Base-by-base conservation (phyloP, 2,113 vertebrate species). In the Beaufortia kweichowensis region DNA sequence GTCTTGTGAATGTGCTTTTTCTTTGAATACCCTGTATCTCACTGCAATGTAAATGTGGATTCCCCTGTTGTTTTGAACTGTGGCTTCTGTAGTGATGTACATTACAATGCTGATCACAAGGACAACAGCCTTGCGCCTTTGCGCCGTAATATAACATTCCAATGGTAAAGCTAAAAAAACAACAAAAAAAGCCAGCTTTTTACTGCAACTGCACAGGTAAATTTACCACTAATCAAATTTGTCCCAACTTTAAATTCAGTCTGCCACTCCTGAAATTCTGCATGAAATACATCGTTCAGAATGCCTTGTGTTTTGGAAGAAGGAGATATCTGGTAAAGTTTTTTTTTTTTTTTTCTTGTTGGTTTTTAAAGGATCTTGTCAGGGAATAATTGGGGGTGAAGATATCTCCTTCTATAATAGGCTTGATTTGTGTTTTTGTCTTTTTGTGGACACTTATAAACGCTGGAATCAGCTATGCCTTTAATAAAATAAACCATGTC, bases 391-490 rank as follows among this genome's bases (percentile, higher is more conserved):
- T 84, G 84, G 61, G 57, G 0, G 76, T 60, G 79, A 84, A 80
- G 80, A 85, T 72, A 82, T 85, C 87, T 85, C 82, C 81, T 85
- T 81, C 86, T 85, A 85, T 88, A 90, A 86, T 87, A 88, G 89
- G 89, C 92, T 92, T 90, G 91, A 93, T 91, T 93, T 92, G 91
- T 93, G 89, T 94, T 91, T 92, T 92, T 87, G 85, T 87, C 88
- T 94, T 85, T 94, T 90, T 92, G 91, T 95, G 93, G 93, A 92
- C 90, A 88, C 92, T 89, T 64, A 93, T 92, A 87, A 86, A 77
- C 90, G 92, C 91, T 93, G 91, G 91, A 94, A 92, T 94, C 93
- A 92, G 92, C 92, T 94, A 93, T 94, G 93, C 94, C 93, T 94
- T 96, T 95, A 94, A 96, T 90, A 91, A 91, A 79, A 92, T 94